Evolutionary conservation across 2,113 vertebrate species (phyloP).

Genomic region (Vulpes ferrilata): DNA sequence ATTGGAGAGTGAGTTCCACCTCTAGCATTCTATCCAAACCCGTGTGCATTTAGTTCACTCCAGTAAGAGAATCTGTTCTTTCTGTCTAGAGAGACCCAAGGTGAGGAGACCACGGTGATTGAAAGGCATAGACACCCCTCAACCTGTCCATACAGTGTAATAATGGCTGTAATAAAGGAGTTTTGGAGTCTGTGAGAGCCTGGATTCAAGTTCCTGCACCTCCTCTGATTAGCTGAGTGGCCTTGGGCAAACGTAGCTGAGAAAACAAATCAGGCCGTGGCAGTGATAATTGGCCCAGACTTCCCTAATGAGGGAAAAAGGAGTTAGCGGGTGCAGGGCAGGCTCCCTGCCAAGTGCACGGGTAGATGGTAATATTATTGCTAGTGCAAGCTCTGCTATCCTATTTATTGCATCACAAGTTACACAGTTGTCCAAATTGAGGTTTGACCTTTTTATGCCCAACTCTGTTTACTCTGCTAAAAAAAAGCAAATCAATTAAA

Average conservation of each 20-base stretch:
- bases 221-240: background rate
- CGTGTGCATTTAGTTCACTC: background rate
- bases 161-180: background rate
- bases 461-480: background rate
- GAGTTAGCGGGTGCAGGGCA: background rate
- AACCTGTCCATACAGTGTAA: background rate
- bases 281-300: background rate
- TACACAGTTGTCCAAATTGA: background rate
- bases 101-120: background rate
- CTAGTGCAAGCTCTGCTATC: background rate
- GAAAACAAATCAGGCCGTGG: background rate
- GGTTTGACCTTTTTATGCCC: background rate
- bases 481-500: constrained; percentile 26
- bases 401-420: background rate
- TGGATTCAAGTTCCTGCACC: background rate
- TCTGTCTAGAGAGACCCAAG: background rate
- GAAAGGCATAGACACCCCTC: background rate
- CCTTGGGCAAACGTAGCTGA: background rate
- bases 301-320: background rate
- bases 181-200: background rate
- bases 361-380: rapidly evolving
- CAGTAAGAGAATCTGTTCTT: background rate
- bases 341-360: background rate
- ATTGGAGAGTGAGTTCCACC: background rate
- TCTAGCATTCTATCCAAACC: background rate